A percentile compares a stretch with the other conserved stretches of the same genome.
Conservation (phyloP, 2,888 invertebrate species). For the Pandemis corylana region DNA sequence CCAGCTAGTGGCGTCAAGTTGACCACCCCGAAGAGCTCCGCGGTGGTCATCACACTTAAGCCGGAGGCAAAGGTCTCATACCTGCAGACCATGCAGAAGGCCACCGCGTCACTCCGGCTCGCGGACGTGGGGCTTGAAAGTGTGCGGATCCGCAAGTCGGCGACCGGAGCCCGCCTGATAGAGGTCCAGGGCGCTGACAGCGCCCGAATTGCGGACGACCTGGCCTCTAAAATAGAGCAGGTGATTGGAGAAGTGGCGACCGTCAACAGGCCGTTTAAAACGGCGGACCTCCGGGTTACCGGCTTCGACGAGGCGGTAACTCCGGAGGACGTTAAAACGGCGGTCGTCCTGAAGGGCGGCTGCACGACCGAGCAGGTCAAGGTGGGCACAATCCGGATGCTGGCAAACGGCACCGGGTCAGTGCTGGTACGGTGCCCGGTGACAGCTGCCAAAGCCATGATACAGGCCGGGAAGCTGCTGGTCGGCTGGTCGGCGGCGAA, state of each 20-base stretch:
- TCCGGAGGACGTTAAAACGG: neutral
- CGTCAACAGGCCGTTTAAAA: neutral
- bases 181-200: no score
- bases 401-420: neutral
- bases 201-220: no score
- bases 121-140: no score
- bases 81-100: no score
- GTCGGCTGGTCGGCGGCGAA: neutral
- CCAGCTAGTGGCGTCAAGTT: no score
- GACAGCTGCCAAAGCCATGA: neutral
- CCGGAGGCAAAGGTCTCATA: no score
- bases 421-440: neutral
- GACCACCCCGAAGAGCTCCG: no score
- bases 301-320: neutral
- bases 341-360: neutral
- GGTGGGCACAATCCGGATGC: neutral
- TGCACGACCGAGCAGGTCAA: neutral
- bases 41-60: no score
- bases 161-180: no score
- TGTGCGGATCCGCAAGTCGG: no score
- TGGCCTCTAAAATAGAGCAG: neutral
- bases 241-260: neutral
- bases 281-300: neutral
- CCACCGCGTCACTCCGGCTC: no score
- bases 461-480: neutral